Evolutionary conservation across 2,888 invertebrate genomes (phyloP).

Genomic region (Cataglyphis altisquamis): DNA sequence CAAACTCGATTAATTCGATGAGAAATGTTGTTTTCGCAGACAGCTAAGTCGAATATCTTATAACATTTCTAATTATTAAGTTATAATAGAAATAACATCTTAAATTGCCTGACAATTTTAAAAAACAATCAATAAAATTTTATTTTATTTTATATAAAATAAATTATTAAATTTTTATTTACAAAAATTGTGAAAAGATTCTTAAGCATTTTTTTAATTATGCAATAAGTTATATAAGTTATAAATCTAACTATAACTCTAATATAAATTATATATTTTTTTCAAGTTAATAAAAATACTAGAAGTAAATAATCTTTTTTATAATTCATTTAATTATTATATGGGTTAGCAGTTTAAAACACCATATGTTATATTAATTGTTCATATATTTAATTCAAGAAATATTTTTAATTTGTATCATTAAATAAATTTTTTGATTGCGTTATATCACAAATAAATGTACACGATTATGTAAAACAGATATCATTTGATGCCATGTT

Average conservation of each 20-base stretch:
- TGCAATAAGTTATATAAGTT: background rate
- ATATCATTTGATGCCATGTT: background rate
- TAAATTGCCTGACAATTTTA: background rate
- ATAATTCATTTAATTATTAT: background rate
- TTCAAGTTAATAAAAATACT: constrained; percentile 4
- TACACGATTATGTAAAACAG: constrained; percentile 17
- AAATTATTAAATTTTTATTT: background rate
- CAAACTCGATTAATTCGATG: constrained; percentile 14
- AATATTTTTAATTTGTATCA: background rate
- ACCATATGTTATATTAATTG: background rate
- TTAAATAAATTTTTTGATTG: constrained; percentile 34
- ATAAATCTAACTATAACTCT: background rate
- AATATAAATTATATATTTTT: no score
- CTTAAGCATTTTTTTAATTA: background rate
- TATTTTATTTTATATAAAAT: background rate
- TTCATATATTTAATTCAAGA: constrained; percentile 12
- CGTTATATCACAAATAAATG: background rate
- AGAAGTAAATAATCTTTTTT: background rate
- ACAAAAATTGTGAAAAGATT: background rate
- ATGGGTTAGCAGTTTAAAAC: background rate
- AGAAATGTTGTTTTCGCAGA: background rate
- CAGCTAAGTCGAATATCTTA: background rate
- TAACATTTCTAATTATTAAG: background rate
- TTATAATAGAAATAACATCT: background rate
- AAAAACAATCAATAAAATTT: background rate